Evolutionary conservation across 2,113 vertebrate species (phyloP).

Genomic region (Vicugna pacos): DNA sequence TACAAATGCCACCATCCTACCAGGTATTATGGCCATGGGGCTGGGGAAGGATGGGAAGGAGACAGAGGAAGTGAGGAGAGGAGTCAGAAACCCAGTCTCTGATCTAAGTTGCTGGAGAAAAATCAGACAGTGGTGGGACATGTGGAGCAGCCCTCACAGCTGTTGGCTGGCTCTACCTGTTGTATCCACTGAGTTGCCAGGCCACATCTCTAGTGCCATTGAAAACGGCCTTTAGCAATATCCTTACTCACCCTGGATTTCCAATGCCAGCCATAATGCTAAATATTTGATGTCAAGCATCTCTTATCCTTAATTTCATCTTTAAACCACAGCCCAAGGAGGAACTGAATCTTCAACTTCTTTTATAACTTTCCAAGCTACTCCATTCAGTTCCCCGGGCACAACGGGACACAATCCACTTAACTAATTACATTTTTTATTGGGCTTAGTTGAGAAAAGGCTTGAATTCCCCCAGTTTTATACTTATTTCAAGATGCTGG

Average conservation of each 20-base stretch:
- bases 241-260: not conserved
- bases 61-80: not conserved
- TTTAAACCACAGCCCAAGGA: not conserved
- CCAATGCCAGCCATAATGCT: not conserved
- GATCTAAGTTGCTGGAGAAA: not conserved
- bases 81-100: not conserved
- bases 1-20: not conserved
- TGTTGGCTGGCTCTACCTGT: not conserved
- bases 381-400: not conserved
- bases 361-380: slow-evolving; percentile 44
- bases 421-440: slow-evolving; percentile 39
- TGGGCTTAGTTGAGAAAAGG: not conserved
- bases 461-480: slow-evolving; percentile 66
- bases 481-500: slow-evolving; percentile 74
- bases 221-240: not conserved
- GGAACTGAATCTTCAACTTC: not conserved
- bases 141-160: not conserved
- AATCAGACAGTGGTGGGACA: not conserved
- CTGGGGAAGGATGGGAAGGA: not conserved
- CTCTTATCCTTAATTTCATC: slow-evolving; percentile 4
- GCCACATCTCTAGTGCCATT: not conserved
- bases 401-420: not conserved
- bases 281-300: not conserved
- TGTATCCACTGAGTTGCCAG: not conserved
- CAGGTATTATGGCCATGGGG: not conserved